Percentiles rank a stretch among this genome's conserved stretches.
phyloP scores from a whole-genome alignment of 30 jellyfish, hydroid and myxozoan genomes.

The Chrysaora quinquecirrha region DNA sequence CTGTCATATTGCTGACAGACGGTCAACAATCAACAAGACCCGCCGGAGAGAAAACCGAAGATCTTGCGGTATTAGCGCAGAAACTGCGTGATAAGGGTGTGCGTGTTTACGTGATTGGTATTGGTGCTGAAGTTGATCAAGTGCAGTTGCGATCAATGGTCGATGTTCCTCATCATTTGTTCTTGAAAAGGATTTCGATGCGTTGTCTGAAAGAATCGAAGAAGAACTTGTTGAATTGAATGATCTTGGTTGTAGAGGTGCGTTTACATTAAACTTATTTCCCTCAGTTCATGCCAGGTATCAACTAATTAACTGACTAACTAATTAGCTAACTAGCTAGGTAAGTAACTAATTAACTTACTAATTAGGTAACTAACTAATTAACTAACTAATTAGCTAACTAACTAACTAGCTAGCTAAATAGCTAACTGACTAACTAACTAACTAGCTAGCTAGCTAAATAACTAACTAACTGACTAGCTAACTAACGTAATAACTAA shows the following conservation, averaged over 20 bases:
- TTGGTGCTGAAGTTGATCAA: conserved; percentile 82
- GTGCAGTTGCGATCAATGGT: conserved; percentile 67
- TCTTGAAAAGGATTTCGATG: conserved; percentile 73
- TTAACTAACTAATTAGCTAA: too few species aligned
- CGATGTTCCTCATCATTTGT: conserved; percentile 59
- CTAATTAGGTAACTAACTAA: too few species aligned
- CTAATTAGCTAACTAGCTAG: too few species aligned
- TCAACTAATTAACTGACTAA: too few species aligned
- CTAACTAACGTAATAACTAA: too few species aligned
- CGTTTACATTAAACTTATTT: too few species aligned
- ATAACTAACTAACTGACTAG: too few species aligned
- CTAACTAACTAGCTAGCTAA: too few species aligned
- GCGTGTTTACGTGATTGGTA: conserved; percentile 78
- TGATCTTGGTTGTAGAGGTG: conserved; percentile 87
- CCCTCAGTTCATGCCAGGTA: too few species aligned
- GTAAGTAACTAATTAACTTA: too few species aligned
- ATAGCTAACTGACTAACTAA: too few species aligned
- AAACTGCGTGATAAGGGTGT: conserved; percentile 66
- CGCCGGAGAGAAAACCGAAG: conserved; percentile 35
- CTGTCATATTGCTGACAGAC: conserved; percentile 81
- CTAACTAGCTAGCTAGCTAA: too few species aligned
- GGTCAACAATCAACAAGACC: conserved; percentile 80
- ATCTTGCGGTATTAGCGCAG: conserved; percentile 51
- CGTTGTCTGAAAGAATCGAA: conserved; percentile 63
- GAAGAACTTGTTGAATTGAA: conserved; percentile 66